phyloP scores from a whole-genome alignment of 2,113 vertebrate genomes.

The Prinia subflava region DNA sequence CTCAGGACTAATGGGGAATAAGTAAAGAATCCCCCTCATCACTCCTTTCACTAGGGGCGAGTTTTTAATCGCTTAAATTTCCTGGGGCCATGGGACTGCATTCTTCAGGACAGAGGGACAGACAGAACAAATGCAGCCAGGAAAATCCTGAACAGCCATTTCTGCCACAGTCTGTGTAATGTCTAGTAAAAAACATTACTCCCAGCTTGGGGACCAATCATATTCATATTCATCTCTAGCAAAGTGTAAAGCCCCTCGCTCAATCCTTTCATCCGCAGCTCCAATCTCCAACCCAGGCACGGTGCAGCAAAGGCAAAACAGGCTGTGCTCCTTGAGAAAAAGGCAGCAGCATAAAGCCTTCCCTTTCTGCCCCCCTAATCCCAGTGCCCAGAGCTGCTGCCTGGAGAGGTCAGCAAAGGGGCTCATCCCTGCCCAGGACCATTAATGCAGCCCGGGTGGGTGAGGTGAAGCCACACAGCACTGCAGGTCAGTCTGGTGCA shows the following conservation, averaged over 20 bases:
- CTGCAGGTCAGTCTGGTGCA: neutral
- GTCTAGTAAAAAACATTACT: neutral
- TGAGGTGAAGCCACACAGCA: neutral
- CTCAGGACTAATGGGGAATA: constrained; percentile 5
- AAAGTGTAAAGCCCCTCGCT: neutral
- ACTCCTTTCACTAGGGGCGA: neutral
- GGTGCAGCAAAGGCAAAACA: neutral
- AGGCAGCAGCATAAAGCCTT: neutral
- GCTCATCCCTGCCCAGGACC: neutral
- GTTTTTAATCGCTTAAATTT: neutral
- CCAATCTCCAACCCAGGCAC: fast-evolving
- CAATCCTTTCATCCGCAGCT: neutral
- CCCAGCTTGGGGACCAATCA: neutral
- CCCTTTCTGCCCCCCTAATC: neutral
- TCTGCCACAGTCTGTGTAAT: neutral
- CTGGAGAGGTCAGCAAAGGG: neutral
- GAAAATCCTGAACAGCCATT: neutral
- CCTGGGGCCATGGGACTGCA: neutral
- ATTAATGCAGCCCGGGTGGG: neutral
- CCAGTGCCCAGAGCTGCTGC: neutral
- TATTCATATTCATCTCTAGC: neutral
- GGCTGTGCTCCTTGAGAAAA: neutral
- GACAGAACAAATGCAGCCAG: neutral
- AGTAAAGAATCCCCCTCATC: constrained; percentile 13
- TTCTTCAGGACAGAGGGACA: neutral